Percentiles rank a stretch among this genome's conserved stretches.
These are phyloP conservation scores for Semaprochilodus insignis DNA, from an alignment of 2,797 vertebrate species.

Conservation along the genomic window DNA sequence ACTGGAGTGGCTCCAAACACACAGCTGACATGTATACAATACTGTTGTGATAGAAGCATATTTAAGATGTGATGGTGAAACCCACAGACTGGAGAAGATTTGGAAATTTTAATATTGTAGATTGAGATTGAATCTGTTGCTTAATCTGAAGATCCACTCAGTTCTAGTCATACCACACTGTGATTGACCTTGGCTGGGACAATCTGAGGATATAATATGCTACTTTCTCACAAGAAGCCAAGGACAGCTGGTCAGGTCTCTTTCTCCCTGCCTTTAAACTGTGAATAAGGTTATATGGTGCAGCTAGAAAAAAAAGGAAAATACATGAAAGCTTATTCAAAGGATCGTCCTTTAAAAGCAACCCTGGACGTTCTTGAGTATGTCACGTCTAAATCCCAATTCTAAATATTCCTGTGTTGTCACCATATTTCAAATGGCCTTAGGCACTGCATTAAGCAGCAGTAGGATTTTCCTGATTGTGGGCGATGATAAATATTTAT, in stretches of 20 bases:
- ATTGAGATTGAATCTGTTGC: neutral
- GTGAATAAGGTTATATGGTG: neutral
- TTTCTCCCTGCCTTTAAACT: neutral
- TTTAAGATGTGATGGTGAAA: neutral
- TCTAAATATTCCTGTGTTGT: neutral
- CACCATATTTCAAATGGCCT: neutral
- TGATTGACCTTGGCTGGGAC: neutral
- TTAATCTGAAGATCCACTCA: neutral
- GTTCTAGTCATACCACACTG: neutral
- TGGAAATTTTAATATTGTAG: neutral
- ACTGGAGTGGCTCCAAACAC: neutral
- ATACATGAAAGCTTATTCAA: neutral
- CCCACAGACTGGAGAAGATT: neutral
- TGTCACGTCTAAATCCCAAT: neutral
- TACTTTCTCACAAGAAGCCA: neutral
- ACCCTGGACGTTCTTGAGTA: neutral
- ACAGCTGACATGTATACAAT: no score
- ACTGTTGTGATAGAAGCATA: neutral
- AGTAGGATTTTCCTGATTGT: neutral
- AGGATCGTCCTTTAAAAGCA: conserved; percentile 2
- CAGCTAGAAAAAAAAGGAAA: neutral
- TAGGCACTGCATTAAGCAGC: neutral
- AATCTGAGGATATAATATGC: neutral
- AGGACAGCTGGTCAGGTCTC: neutral
- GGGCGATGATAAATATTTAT: neutral